Percentiles rank a stretch among this genome's conserved stretches.
Evolutionary conservation across 2,797 vertebrate species (phyloP).

Genomic region (Microhierax caerulescens): DNA sequence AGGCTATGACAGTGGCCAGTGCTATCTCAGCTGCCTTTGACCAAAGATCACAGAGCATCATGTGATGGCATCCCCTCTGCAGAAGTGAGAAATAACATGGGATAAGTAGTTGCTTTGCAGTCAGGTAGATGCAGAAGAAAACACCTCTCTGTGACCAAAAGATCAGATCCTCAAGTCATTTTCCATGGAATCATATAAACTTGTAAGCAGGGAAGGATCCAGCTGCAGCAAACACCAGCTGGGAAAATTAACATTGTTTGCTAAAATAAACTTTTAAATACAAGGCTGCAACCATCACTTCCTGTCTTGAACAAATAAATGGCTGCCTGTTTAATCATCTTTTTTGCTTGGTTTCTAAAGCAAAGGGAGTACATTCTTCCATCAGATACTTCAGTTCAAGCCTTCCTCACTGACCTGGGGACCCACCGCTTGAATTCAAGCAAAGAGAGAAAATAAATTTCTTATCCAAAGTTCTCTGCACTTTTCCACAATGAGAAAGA

Average conservation of each 20-base stretch:
- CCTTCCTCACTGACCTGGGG: background rate
- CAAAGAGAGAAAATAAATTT: background rate
- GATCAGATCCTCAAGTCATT: background rate
- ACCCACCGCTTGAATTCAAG: background rate
- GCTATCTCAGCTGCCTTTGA: background rate
- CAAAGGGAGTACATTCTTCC: background rate
- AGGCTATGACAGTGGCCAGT: background rate
- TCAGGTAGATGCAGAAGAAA: background rate
- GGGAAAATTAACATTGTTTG: conserved; percentile 41
- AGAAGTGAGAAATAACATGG: background rate
- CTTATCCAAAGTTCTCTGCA: background rate
- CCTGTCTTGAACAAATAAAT: background rate
- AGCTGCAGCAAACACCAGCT: conserved; percentile 31
- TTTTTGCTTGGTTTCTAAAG: background rate
- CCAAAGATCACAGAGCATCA: background rate
- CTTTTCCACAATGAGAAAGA: background rate
- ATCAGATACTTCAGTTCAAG: background rate
- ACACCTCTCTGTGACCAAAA: background rate
- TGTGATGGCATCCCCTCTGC: background rate
- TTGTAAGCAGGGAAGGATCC: background rate
- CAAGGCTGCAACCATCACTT: background rate
- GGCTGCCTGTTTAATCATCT: background rate
- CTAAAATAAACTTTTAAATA: conserved; percentile 44
- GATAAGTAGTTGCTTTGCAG: background rate
- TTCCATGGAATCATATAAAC: background rate